Evolutionary conservation across 64 coral and sea anemone genomes (phyloP), one percentile per base, ranked within the genome.

Genomic region (Dendrophyllia cribrosa): DNA sequence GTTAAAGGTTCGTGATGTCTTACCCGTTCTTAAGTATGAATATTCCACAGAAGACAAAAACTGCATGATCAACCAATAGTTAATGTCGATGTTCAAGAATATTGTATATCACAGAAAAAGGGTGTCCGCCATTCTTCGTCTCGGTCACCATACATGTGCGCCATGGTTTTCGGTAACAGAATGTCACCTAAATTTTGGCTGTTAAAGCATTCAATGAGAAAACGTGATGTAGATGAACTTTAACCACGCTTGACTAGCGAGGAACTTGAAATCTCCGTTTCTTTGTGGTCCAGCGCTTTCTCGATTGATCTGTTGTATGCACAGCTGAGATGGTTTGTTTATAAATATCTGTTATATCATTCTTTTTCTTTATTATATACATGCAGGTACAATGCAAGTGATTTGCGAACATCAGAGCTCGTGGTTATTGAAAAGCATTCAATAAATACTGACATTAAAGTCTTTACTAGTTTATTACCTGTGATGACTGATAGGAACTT

Each of bases 321-420:
- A 20, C 78, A 82, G 78, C 78, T 64, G 78, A 64, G 8, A 47
- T 58, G 16, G 25, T 47, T 82, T 82, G 26, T 82, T 82, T 82
- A 43, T 56, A 59, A 82, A 47, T 82, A 45, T 82, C 34, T 82
- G 17, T 64, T 47, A 64, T 46, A 82, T 82, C 21, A 59, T 45
- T 59, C 43, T 16, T 34, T 61, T 82, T 17, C 43, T 82, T 65
- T 7, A 82, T 82, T 82, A 58, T 64, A 82, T 64, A 0, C 5
- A 61, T n/a, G 58, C 78, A 62, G 78, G 23, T 82, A 64, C 55
- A 46, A 43, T 64, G 59, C 25, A 56, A 46, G 26, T 59, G 13
- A 43, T 79, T 59, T 43, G n/a, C 48, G 4, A 51, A 59, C 12
- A 26, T 25, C 55, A 4, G 21, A 79, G 3, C 13, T 26, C 23